A percentile compares a stretch with the other conserved stretches of the same genome.
Conservation (phyloP, 2,888 invertebrate genomes). For the Tillus elongatus region DNA sequence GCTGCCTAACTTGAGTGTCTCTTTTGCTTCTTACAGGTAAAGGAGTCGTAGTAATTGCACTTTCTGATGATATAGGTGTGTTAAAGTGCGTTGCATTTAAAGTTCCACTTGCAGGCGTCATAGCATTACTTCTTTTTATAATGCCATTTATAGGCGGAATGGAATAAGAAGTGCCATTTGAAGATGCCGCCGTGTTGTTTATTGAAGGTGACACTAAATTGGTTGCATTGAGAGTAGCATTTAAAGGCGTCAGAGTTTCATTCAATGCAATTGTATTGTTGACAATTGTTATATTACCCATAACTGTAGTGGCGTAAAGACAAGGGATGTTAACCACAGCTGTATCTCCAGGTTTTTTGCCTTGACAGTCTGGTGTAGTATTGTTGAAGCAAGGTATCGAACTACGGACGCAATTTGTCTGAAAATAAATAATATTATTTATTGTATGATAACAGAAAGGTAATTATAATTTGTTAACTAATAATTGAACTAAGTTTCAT, state of each 20-base stretch:
- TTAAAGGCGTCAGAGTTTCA: no score
- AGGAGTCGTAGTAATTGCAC: conserved; percentile 12
- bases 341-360: conserved; percentile 21
- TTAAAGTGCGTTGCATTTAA: conserved; percentile 1
- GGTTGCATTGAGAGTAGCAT: no score
- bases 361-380: conserved; percentile 29
- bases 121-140: no score
- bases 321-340: conserved; percentile 32
- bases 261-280: conserved; percentile 23
- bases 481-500: no score
- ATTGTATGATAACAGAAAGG: no score
- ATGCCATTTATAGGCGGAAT: no score
- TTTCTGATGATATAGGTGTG: conserved; percentile 11
- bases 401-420: conserved; percentile 30
- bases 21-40: conserved; percentile 13
- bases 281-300: conserved; percentile 26
- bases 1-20: conserved; percentile 14
- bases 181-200: not conserved
- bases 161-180: not conserved
- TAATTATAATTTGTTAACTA: no score
- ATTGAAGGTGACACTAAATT: not conserved
- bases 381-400: conserved; percentile 34
- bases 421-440: no score
- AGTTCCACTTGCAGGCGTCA: not conserved
- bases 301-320: conserved; percentile 31